A percentile compares a stretch with the other conserved stretches of the same genome.
These are phyloP conservation scores for Linnaemya vulpina DNA, from an alignment of 2,888 invertebrate species.

Conservation along the genomic window DNA sequence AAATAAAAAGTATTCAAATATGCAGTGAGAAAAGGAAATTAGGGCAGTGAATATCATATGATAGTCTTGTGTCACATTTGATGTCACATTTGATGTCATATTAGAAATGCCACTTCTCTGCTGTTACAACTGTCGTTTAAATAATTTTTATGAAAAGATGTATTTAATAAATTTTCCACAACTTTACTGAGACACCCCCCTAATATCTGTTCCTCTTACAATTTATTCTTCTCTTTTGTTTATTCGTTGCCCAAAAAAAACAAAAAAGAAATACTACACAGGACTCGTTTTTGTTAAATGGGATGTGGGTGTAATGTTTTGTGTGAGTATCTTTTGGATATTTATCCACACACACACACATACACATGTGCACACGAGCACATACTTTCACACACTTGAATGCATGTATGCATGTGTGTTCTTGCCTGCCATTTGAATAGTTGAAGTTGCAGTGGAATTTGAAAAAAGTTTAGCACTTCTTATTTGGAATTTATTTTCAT, in stretches of 20 bases:
- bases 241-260: neutral
- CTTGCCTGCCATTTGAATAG: neutral
- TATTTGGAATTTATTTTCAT: conserved; percentile 41
- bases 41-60: neutral
- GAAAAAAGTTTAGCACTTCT: conserved; percentile 23
- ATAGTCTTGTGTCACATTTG: conserved; percentile 1
- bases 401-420: neutral
- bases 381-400: neutral
- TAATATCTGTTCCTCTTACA: conserved; percentile 8
- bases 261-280: neutral
- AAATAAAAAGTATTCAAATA: conserved; percentile 9
- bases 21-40: neutral
- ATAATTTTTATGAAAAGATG: no score
- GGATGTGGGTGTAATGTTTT: conserved; percentile 25
- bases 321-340: conserved; percentile 14
- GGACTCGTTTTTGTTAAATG: conserved; percentile 2
- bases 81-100: neutral
- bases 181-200: neutral
- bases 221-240: neutral
- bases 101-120: neutral
- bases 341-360: neutral
- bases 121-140: no score
- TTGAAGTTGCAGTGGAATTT: conserved; percentile 13
- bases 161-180: neutral
- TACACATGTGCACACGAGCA: neutral